phyloP scores from a whole-genome alignment of 2,113 vertebrate species.

The Pica pica region DNA sequence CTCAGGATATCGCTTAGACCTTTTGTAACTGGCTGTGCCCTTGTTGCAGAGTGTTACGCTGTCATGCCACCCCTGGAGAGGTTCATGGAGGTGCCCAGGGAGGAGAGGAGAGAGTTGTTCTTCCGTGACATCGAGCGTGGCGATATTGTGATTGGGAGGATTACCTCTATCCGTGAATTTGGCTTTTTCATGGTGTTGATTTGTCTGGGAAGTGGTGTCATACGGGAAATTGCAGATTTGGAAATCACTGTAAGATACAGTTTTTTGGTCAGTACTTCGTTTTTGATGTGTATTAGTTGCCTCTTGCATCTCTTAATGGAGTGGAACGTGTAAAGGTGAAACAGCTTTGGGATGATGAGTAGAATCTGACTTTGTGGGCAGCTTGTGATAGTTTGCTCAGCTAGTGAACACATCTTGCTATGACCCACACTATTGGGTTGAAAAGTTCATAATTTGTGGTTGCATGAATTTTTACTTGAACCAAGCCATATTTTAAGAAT shows the following conservation, averaged over 20 bases:
- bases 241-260: conserved; percentile 84
- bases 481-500: background rate
- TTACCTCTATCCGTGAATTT: conserved; percentile 92
- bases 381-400: background rate
- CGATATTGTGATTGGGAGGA: conserved; percentile 88
- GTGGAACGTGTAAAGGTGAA: background rate
- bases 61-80: conserved; percentile 92
- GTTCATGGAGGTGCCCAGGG: conserved; percentile 88
- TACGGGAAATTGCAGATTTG: conserved; percentile 87
- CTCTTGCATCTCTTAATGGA: accelerated
- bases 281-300: accelerated
- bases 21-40: background rate
- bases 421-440: background rate
- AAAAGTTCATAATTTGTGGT: accelerated
- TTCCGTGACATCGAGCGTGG: conserved; percentile 91
- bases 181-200: conserved; percentile 95
- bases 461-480: background rate
- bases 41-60: conserved; percentile 82
- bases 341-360: background rate
- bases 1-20: too few relatives aligned
- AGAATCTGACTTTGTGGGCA: background rate
- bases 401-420: background rate
- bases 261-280: background rate
- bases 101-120: conserved; percentile 84
- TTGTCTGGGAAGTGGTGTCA: conserved; percentile 82